phyloP scores from a whole-genome alignment of 2,888 invertebrate species.

The Elegia similella region DNA sequence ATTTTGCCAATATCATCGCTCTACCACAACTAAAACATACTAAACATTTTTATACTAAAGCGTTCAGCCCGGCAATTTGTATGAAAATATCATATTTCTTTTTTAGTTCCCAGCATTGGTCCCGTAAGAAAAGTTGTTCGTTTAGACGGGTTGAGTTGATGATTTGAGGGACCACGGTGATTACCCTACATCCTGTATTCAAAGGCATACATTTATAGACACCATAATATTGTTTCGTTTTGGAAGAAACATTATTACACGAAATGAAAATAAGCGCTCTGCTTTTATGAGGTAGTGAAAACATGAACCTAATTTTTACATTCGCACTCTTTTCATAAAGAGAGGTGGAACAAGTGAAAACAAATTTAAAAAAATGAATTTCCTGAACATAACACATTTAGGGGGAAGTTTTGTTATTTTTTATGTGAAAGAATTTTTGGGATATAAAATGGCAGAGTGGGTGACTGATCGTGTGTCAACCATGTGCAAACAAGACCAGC shows the following conservation, averaged over 20 bases:
- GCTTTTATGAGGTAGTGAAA: constrained; percentile 44
- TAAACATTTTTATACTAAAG: too few species aligned
- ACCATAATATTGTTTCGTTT: constrained; percentile 18
- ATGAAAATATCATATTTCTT: too few species aligned
- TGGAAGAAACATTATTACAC: constrained; percentile 42
- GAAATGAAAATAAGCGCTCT: constrained; percentile 35
- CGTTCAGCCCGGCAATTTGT: too few species aligned
- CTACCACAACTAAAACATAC: too few species aligned
- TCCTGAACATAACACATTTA: background rate
- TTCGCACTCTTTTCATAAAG: constrained; percentile 12
- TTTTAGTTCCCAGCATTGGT: too few species aligned
- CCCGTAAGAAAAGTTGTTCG: too few species aligned
- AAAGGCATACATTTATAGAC: background rate
- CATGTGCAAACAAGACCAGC: too few species aligned
- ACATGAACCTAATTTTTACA: constrained; percentile 35
- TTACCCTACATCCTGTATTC: too few species aligned
- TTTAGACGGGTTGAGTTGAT: too few species aligned
- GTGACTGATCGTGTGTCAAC: constrained; percentile 30
- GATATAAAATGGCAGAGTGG: constrained; percentile 20
- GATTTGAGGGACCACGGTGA: too few species aligned
- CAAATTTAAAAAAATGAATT: constrained; percentile 16
- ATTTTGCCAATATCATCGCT: too few species aligned
- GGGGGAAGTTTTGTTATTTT: background rate
- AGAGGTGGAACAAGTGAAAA: constrained; percentile 24
- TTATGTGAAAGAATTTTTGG: background rate